Base-by-base conservation (phyloP, 2,797 vertebrate species). In the Prionace glauca region DNA sequence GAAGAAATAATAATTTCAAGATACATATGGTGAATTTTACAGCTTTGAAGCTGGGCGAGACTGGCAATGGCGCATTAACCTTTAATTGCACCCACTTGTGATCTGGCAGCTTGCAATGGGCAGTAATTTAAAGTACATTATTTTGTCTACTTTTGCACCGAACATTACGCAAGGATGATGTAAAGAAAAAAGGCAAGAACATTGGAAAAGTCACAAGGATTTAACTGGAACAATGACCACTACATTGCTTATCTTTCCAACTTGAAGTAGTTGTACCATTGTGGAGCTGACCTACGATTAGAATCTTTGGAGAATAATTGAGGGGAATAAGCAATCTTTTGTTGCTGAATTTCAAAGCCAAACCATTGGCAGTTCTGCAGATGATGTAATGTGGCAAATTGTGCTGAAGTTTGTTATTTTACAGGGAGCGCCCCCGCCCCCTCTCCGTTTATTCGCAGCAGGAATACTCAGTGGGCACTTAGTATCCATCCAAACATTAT, bases 371-470 rank as follows among this genome's bases (percentile, higher is more conserved):
- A 92, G 90, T 92, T 92, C 90, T 92, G 62, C 90, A 22, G 96
- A 96, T 98, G 97, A 98, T 97, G 97, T 98, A 97, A 97, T 97
- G 96, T 95, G 96, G 24, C 93, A 96, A 96, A 97, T 97, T 97
- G 97, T 97, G 96, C 96, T 97, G 95, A 97, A 97, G 96, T 96
- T 97, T 96, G 96, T 96, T 96, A 96, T 97, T 97, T 97, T 97
- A 97, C 97, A 97, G 96, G 96, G 95, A 69, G 20, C 62, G 62
- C 88, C 60, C 56, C 56, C 50, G 22, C 86, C 50, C 87, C 50
- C 50, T 26, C 87, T 36, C 87, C 50, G 22, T 69, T 96, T 96
- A 95, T 97, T 97, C 18, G 20, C 95, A 96, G 96, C 96, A 96
- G 96, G 95, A 96, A 96, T 96, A 96, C 96, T 96, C 97, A 45